Percentiles rank a stretch among this genome's conserved stretches.
Conservation (phyloP, 1,140 invertebrate genomes). For the Dryas iulia region DNA sequence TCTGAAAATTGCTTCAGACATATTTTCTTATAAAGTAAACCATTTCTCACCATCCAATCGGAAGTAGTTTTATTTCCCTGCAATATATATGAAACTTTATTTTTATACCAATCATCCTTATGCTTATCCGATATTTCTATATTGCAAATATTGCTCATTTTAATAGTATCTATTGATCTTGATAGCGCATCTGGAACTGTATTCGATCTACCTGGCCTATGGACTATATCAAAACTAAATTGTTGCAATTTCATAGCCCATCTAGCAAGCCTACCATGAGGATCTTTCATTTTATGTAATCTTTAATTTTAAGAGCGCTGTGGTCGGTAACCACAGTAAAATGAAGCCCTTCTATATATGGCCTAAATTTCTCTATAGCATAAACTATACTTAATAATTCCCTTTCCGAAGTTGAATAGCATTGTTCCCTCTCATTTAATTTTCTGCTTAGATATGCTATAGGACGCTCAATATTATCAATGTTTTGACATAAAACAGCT, state of each 20-base stretch:
- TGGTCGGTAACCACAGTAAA: constrained; percentile 37
- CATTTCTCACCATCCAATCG: constrained; percentile 18
- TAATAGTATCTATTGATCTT: constrained; percentile 21
- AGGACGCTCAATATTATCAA: constrained; percentile 36
- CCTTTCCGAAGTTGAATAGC: constrained; percentile 63
- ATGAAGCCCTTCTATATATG: constrained; percentile 53
- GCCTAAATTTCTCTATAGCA: constrained; percentile 66
- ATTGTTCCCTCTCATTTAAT: constrained; percentile 56
- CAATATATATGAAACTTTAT: constrained; percentile 5
- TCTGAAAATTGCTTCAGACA: constrained; percentile 23
- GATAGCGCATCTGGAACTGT: constrained; percentile 55
- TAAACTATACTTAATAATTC: constrained; percentile 71
- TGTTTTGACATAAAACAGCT: constrained; percentile 49
- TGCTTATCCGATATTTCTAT: constrained; percentile 26
- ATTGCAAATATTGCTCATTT: constrained; percentile 7
- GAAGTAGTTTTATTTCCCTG: neutral
- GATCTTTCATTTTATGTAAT: constrained; percentile 68
- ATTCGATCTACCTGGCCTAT: constrained; percentile 53
- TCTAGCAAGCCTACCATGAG: constrained; percentile 60
- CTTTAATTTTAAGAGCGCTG: constrained; percentile 48
- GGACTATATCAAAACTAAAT: constrained; percentile 55
- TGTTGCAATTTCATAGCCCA: constrained; percentile 63
- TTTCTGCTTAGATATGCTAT: constrained; percentile 58
- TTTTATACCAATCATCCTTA: constrained; percentile 40
- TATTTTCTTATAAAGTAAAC: constrained; percentile 24